A percentile compares a stretch with the other conserved stretches of the same genome.
These are phyloP conservation scores for Oncorhynchus keta DNA, from an alignment of 2,113 vertebrate species.

Conservation along the genomic window DNA sequence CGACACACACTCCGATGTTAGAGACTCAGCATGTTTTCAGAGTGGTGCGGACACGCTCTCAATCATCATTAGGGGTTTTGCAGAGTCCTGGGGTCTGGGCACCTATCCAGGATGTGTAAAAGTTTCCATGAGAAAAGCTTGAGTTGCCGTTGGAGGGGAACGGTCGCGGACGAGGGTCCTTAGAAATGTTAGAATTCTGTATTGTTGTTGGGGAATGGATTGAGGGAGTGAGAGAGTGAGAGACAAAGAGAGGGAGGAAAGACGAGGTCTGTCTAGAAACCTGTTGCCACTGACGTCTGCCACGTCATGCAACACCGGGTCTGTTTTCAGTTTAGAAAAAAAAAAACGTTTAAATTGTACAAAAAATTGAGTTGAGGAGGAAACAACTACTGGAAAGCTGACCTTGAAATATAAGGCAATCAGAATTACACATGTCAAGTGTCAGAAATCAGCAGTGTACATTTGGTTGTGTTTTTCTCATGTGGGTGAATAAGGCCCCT, in stretches of 20 bases:
- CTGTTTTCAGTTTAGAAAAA: slow-evolving; percentile 61
- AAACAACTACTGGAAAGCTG: slow-evolving; percentile 56
- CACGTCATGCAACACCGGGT: slow-evolving; percentile 19
- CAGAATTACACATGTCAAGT: slow-evolving; percentile 63
- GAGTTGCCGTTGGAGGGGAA: slow-evolving; percentile 67
- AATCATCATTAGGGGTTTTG: slow-evolving; percentile 82
- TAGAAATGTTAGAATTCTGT: slow-evolving; percentile 60
- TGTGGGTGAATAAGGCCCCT: slow-evolving; percentile 65
- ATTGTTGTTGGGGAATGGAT: slow-evolving; percentile 33
- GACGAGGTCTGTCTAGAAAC: slow-evolving; percentile 58
- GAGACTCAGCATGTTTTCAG: slow-evolving; percentile 80
- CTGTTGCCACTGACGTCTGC: background rate
- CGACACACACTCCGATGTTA: slow-evolving; percentile 68
- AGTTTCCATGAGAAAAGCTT: slow-evolving; percentile 90
- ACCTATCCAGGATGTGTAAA: slow-evolving; percentile 82
- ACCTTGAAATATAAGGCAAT: slow-evolving; percentile 55
- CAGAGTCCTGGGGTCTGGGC: slow-evolving; percentile 81
- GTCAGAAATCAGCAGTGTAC: slow-evolving; percentile 53
- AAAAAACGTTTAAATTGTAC: slow-evolving; percentile 41
- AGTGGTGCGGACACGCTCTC: slow-evolving; percentile 78
- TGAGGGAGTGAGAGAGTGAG: slow-evolving; percentile 12
- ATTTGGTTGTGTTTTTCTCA: slow-evolving; percentile 48
- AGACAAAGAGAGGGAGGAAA: slow-evolving; percentile 36
- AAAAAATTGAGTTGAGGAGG: slow-evolving; percentile 43
- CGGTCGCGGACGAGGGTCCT: slow-evolving; percentile 44